Evolutionary conservation across 1,140 invertebrate species (phyloP).

Genomic region (Drosophila tropicalis): DNA sequence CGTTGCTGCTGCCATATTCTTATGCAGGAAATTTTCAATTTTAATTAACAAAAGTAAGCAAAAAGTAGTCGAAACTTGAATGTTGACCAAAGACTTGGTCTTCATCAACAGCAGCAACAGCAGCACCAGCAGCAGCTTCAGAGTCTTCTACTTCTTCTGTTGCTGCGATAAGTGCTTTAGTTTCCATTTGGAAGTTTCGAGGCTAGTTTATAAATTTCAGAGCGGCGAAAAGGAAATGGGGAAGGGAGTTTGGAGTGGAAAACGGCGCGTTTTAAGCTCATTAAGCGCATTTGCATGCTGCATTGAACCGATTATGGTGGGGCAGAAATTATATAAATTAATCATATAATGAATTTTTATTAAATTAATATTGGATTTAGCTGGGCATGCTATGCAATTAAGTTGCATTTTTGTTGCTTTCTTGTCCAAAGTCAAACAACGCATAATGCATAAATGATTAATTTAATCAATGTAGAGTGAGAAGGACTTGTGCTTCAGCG

Average conservation of each 20-base stretch:
- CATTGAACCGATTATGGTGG: conserved; percentile 51
- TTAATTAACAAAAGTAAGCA: conserved; percentile 55
- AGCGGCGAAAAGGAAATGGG: background rate
- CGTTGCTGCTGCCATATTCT: conserved; percentile 2
- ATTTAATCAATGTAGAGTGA: conserved; percentile 56
- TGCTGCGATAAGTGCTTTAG: conserved; percentile 28
- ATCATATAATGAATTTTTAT: conserved; percentile 66
- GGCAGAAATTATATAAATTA: conserved; percentile 62
- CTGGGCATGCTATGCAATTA: conserved; percentile 22
- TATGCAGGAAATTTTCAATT: conserved; percentile 39
- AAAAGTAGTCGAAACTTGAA: conserved; percentile 6
- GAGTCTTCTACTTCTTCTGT: background rate
- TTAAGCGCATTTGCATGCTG: conserved; percentile 60
- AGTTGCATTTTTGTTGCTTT: conserved; percentile 25
- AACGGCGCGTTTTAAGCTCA: conserved; percentile 45
- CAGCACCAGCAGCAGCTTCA: background rate
- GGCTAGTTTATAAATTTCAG: conserved; percentile 48
- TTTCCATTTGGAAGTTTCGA: conserved; percentile 5
- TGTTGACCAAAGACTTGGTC: conserved; percentile 30
- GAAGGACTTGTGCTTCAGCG: conserved; percentile 51
- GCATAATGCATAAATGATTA: conserved; percentile 58
- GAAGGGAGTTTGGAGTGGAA: conserved; percentile 7
- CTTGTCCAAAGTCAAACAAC: conserved; percentile 59
- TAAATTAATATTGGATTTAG: conserved; percentile 75
- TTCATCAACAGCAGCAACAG: background rate